phyloP scores from a whole-genome alignment of 2,888 invertebrate genomes.

The Monoplex corrugatus region DNA sequence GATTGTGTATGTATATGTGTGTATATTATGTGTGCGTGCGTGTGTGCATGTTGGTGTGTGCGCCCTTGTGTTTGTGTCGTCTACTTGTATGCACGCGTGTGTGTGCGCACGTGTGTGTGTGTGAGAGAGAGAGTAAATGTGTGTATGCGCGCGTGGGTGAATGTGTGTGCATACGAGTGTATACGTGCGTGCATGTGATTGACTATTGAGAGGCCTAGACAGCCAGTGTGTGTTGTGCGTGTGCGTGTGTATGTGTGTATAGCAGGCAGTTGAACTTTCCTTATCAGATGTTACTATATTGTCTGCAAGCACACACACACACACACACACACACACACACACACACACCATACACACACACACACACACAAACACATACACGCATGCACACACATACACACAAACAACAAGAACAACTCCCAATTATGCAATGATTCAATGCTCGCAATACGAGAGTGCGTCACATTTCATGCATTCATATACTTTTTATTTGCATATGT shows the following conservation, averaged over 20 bases:
- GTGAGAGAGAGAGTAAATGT: neutral
- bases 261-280: neutral
- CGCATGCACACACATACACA: neutral
- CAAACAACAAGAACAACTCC: neutral
- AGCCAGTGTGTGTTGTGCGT: too few relatives aligned
- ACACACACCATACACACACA: neutral
- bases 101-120: too few relatives aligned
- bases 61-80: too few relatives aligned
- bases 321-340: conserved; percentile 13
- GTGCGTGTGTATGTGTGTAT: neutral
- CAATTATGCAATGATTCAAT: neutral
- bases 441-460: neutral
- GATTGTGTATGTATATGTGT: neutral
- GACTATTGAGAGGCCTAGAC: neutral
- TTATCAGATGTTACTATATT: too few relatives aligned
- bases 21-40: neutral
- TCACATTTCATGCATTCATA: neutral
- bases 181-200: neutral
- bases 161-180: neutral
- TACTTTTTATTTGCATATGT: too few relatives aligned
- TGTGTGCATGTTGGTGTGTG: too few relatives aligned
- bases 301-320: neutral
- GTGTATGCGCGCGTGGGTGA: neutral
- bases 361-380: neutral
- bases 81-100: too few relatives aligned